A percentile compares a stretch with the other conserved stretches of the same genome.
Conservation (phyloP, 2,888 invertebrate species). For the Heteromyza rotundicornis region DNA sequence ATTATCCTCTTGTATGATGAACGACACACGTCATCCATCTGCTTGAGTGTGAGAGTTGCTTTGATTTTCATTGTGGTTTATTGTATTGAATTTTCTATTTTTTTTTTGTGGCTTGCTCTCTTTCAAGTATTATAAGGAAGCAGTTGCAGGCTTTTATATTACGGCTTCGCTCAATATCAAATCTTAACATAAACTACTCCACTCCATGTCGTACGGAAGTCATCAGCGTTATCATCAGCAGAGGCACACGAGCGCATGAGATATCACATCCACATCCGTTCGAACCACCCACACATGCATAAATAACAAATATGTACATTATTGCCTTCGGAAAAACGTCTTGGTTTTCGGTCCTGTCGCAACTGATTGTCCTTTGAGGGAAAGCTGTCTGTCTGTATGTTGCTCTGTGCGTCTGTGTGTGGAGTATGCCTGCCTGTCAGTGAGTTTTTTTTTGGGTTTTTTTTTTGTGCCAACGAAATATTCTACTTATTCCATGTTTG, state of each 20-base stretch:
- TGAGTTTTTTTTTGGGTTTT: no score
- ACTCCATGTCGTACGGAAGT: not conserved
- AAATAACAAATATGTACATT: not conserved
- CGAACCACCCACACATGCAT: not conserved
- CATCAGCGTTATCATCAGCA: not conserved
- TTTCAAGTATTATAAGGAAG: no score
- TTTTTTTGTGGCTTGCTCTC: no score
- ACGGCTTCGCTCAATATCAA: no score
- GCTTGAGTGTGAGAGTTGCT: no score
- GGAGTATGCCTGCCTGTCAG: not conserved
- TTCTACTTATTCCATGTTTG: not conserved
- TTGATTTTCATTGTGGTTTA: no score
- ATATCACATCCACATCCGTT: not conserved
- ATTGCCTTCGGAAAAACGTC: not conserved
- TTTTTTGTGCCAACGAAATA: not conserved
- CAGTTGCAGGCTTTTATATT: no score
- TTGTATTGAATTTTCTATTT: no score
- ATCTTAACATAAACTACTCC: no score
- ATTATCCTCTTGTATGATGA: no score
- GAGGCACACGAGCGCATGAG: not conserved
- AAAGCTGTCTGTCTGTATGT: not conserved
- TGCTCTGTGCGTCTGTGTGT: not conserved
- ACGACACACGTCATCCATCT: no score
- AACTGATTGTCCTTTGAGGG: conserved; percentile 1
- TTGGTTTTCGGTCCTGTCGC: not conserved